Conservation (phyloP, 2,113 vertebrate species). For the Coryphaenoides rupestris region DNA sequence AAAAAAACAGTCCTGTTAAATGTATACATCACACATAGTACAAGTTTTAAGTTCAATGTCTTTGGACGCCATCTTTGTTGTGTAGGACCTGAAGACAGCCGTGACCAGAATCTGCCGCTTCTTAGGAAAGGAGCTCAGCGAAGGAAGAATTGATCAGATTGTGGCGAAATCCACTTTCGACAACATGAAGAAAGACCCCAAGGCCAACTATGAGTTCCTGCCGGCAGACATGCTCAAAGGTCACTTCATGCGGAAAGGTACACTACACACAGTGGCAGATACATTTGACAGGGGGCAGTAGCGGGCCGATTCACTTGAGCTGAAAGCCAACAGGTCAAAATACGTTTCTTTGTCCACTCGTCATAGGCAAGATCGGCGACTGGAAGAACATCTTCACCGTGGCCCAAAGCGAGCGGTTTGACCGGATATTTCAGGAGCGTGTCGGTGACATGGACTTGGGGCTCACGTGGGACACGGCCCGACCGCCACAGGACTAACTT, state of each 20-base stretch:
- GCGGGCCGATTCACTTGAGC: too few relatives aligned
- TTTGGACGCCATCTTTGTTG: not conserved
- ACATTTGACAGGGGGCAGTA: too few relatives aligned
- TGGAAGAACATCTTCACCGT: conserved; percentile 64
- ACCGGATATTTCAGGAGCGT: conserved; percentile 49
- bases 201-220: conserved; percentile 64
- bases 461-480: conserved; percentile 51
- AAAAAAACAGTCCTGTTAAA: too few relatives aligned
- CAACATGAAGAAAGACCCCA: conserved; percentile 61
- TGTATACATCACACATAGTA: too few relatives aligned
- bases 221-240: conserved; percentile 33
- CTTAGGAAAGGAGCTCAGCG: conserved; percentile 57
- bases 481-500: not conserved
- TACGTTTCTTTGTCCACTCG: not conserved
- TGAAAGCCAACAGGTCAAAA: too few relatives aligned
- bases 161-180: conserved; percentile 63
- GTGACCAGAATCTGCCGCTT: conserved; percentile 60
- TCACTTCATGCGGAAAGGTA: conserved; percentile 67
- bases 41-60: not conserved
- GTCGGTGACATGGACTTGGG: conserved; percentile 42
- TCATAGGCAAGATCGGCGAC: conserved; percentile 58
- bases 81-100: conserved; percentile 53
- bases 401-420: conserved; percentile 57
- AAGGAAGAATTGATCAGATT: conserved; percentile 36
- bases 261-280: too few relatives aligned